A percentile compares a stretch with the other conserved stretches of the same genome.
Evolutionary conservation across 2,113 vertebrate species (phyloP).

Genomic region (Melierax canorus): DNA sequence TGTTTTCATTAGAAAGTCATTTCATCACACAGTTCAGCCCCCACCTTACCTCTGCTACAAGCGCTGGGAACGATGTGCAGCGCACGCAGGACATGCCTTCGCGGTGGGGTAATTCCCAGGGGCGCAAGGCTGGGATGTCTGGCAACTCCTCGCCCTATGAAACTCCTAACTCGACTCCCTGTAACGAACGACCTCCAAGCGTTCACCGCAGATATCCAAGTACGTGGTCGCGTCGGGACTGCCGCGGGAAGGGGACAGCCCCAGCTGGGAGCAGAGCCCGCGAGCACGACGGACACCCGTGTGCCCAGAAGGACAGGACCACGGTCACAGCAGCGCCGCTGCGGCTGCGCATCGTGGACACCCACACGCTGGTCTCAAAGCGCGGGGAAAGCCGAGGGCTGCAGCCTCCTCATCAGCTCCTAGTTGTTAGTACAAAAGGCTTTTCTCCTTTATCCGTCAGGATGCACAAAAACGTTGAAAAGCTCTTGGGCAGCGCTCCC

Average conservation of each 20-base stretch:
- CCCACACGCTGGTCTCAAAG: not conserved
- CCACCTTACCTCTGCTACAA: not conserved
- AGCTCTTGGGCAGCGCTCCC: not conserved
- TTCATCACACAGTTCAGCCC: not conserved
- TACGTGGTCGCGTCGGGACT: fast-evolving
- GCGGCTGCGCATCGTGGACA: not conserved
- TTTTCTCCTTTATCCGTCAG: not conserved
- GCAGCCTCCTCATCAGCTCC: not conserved
- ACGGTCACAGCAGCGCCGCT: not conserved
- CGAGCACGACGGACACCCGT: fast-evolving
- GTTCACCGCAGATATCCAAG: not conserved
- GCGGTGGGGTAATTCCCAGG: not conserved
- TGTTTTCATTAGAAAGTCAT: not conserved
- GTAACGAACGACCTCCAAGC: not conserved
- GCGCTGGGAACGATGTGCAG: not conserved
- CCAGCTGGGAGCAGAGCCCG: not conserved
- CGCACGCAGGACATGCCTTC: not conserved
- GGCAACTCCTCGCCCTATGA: not conserved
- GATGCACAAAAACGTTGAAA: not conserved
- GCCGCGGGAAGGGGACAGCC: not conserved
- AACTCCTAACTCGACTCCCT: not conserved
- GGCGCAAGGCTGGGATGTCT: not conserved
- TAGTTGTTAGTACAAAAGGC: too few species aligned
- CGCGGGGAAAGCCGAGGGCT: not conserved
- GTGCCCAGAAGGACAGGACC: not conserved